These are phyloP conservation scores for Drosophila melanosoma DNA, from an alignment of 2,888 invertebrate species.

Conservation along the genomic window DNA sequence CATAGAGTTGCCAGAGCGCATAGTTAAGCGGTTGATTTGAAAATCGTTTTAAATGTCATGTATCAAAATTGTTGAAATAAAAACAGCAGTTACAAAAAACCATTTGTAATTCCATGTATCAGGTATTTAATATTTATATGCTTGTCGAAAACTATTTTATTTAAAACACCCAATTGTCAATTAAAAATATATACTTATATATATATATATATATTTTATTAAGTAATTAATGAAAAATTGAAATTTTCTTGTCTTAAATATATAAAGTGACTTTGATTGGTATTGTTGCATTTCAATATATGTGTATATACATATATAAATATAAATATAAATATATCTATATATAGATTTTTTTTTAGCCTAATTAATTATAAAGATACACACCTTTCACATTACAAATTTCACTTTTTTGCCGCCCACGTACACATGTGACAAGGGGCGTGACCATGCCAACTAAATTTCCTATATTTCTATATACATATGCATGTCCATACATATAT, in stretches of 20 bases:
- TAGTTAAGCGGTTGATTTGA: neutral
- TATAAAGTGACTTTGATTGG: slow-evolving; percentile 73
- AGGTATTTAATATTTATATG: slow-evolving; percentile 2
- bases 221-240: slow-evolving; percentile 29
- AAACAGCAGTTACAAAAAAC: neutral
- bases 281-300: slow-evolving; percentile 35
- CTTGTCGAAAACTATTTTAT: neutral
- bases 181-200: neutral
- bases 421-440: slow-evolving; percentile 16
- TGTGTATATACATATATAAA: neutral
- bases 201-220: slow-evolving; percentile 15
- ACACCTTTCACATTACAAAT: slow-evolving; percentile 20
- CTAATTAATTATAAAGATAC: slow-evolving; percentile 33
- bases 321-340: neutral
- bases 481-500: slow-evolving; percentile 1
- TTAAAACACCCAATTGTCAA: neutral
- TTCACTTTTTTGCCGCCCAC: slow-evolving; percentile 16
- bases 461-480: slow-evolving; percentile 18
- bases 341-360: slow-evolving; percentile 1
- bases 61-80: neutral
- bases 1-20: neutral
- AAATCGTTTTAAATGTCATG: slow-evolving; percentile 1
- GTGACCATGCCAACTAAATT: slow-evolving; percentile 29
- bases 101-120: neutral
- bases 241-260: slow-evolving; percentile 49